Evolutionary conservation across 2,797 vertebrate species (phyloP), one percentile per base, ranked within the genome.

Genomic region (Rhinoraja longicauda): DNA sequence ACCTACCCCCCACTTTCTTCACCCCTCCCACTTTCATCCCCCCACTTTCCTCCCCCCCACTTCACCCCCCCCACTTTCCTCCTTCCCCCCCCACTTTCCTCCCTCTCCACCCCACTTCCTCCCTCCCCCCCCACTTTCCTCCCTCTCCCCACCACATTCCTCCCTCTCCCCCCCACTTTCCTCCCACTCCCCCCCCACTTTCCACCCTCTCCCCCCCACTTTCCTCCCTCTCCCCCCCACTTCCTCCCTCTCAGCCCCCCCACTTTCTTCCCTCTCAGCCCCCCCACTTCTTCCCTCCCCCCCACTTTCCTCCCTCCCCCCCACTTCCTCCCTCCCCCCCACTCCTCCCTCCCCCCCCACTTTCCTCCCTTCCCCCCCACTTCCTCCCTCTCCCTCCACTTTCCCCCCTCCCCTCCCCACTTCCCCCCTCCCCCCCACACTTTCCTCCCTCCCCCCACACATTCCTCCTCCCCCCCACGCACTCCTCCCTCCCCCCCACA

Each of bases 371-470:
- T 73, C 79, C 3, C 17, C 12, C 0, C 2, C 21, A 10, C 53
- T 10, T 2, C 21, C 90, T 6, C 81, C 73, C 32, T 15, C 0
- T 24, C 17, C 29, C 53, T 64, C 53, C 2, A 9, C 24, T 2
- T 21, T 36, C 29, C 1, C 2, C n/a, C 5, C n/a, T 36, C 4
- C 1, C 17, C 0, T 39, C 6, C 3, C 36, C 13, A 4, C 36
- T 1, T 0, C 78, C 36, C 21, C 3, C 0, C 32, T 10, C 24
- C 19, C 7, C 1, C 9, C 13, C 4, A 7, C n/a, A n/a, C n/a
- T 24, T 1, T 6, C 4, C 5, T 8, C 36, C n/a, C 84, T 94
- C 98, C 98, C 96, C n/a, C n/a, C n/a, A n/a, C n/a, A n/a, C n/a
- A n/a, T n/a, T n/a, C n/a, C n/a, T 3, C 64, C 64, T 3, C 64